Evolutionary conservation across 2,888 invertebrate genomes (phyloP), one percentile per base, ranked within the genome.

Genomic region (Coleophora flavipennella): DNA sequence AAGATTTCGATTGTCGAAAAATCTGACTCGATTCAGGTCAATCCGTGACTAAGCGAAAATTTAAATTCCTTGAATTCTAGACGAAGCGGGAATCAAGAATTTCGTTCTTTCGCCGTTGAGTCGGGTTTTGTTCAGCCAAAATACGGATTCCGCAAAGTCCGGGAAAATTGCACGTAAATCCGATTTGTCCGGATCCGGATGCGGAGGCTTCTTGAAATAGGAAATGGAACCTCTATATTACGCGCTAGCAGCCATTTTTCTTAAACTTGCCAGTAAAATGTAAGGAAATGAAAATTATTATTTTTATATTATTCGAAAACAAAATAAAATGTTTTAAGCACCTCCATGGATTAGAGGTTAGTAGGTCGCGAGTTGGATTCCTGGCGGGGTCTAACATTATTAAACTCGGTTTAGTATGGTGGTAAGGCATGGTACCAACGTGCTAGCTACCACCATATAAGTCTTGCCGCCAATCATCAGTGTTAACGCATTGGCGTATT

Each of bases 81-180:
- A 20, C 20, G 20, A 66, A 66, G 62, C 46, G 57, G 56, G 64
- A 64, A 69, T 66, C 64, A 55, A 57, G 64, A 59, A 66, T 65
- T 65, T 67, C 59, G 61, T 59, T 61, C 53, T 49, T 52, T 57
- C 64, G 65, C 56, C 71, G 76, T 72, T 62, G 57, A 66, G 63
- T 65, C 60, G 68, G 66, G 62, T 68, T 66, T 73, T 59, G 56
- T 62, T 60, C 59, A 53, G 57, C 58, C 58, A 62, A 62, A 66
- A 68, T 56, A 58, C 44, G 48, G 63, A 68, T 67, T 72, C 66
- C 67, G 59, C 63, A 74, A 73, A 77, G 70, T 77, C 75, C 74
- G 65, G 64, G 71, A 74, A 73, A 78, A 81, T 80, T 78, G 75
- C 73, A 78, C 71, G 72, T 67, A 77, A 81, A 81, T 81, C 78